Evolutionary conservation across 2,113 vertebrate species (phyloP).

Genomic region (Hucho hucho): DNA sequence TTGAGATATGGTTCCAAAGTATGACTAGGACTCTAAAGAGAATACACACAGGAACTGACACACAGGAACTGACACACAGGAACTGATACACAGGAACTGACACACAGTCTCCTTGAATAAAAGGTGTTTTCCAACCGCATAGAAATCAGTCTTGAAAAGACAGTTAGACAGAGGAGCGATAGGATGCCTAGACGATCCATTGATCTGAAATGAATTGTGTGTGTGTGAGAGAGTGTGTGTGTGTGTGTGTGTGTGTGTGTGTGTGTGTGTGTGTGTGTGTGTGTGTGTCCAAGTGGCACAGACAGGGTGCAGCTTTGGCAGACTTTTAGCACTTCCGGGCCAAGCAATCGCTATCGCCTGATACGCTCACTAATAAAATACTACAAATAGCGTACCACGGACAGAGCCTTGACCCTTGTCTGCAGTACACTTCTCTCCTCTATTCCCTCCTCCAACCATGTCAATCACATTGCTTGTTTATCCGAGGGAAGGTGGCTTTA

Average conservation of each 20-base stretch:
- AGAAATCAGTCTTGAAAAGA: constrained; percentile 56
- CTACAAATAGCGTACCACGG: constrained; percentile 29
- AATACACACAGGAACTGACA: not conserved
- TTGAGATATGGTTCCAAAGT: constrained; percentile 49
- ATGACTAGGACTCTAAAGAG: constrained; percentile 47
- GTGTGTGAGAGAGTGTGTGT: too few species aligned
- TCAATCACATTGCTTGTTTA: constrained; percentile 22
- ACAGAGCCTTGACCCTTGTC: constrained; percentile 9
- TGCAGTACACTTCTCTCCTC: not conserved
- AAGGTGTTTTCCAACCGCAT: constrained; percentile 44
- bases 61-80: not conserved
- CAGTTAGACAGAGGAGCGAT: constrained; percentile 21
- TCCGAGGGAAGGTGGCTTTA: constrained; percentile 24
- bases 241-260: too few species aligned
- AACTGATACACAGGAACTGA: not conserved
- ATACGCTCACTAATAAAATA: constrained; percentile 40
- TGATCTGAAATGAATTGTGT: too few species aligned
- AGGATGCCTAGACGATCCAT: too few species aligned
- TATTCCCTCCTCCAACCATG: constrained; percentile 16
- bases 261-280: too few species aligned
- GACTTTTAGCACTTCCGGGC: constrained; percentile 35
- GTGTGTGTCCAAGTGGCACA: constrained; percentile 6
- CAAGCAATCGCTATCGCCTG: constrained; percentile 50
- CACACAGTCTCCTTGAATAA: not conserved
- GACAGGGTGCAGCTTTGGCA: constrained; percentile 40